phyloP scores from a whole-genome alignment of 2,113 vertebrate species.

The Talpa occidentalis region DNA sequence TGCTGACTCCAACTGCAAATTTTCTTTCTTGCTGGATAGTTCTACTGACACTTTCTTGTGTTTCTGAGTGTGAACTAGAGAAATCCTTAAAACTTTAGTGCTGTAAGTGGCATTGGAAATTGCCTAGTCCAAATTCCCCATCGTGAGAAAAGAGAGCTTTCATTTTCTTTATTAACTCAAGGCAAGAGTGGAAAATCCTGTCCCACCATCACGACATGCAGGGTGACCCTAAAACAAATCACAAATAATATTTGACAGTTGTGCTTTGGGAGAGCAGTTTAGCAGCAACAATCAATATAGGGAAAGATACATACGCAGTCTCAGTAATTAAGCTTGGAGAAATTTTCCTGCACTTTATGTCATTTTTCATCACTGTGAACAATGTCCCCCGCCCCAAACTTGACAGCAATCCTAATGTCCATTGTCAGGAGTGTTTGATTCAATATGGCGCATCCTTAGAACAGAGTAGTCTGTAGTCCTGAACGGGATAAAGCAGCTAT shows the following conservation, averaged over 20 bases:
- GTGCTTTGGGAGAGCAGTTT: neutral
- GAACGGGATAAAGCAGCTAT: neutral
- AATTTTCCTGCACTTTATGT: neutral
- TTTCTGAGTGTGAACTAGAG: neutral
- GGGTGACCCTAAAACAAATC: neutral
- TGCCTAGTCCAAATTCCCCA: neutral
- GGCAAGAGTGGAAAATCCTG: neutral
- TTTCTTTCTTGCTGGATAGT: neutral
- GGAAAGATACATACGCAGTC: neutral
- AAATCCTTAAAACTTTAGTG: neutral
- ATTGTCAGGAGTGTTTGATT: too few species aligned
- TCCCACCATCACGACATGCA: neutral
- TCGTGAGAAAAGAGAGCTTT: neutral
- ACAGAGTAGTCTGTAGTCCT: too few species aligned
- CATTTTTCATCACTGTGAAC: neutral
- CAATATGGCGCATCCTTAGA: too few species aligned
- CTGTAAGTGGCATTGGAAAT: neutral
- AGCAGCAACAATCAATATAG: neutral
- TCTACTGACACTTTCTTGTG: neutral
- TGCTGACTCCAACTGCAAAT: neutral
- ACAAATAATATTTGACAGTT: neutral
- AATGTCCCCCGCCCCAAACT: too few species aligned
- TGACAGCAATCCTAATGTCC: too few species aligned
- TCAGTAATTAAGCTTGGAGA: neutral
- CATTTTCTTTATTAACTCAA: neutral